phyloP scores from a whole-genome alignment of 2,113 vertebrate species.

The Callocephalon fimbriatum region DNA sequence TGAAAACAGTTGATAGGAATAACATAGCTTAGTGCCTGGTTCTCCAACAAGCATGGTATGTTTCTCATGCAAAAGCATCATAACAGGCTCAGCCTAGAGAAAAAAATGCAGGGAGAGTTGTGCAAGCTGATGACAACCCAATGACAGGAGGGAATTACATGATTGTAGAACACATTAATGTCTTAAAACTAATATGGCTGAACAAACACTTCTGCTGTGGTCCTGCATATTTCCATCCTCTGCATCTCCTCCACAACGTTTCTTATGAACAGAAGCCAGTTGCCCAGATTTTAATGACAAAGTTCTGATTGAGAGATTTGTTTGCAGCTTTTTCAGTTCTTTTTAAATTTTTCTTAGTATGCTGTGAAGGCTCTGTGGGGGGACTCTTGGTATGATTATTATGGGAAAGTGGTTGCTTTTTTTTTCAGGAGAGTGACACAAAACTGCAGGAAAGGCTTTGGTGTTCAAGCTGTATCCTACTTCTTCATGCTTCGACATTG shows the following conservation, averaged over 20 bases:
- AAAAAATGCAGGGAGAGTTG: not conserved
- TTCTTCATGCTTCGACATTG: accelerated
- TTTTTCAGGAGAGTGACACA: not conserved
- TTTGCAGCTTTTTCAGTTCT: not conserved
- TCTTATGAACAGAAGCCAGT: not conserved
- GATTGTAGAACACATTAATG: not conserved
- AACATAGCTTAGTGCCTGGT: not conserved
- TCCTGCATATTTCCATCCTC: not conserved
- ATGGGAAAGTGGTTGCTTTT: not conserved
- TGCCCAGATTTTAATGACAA: not conserved
- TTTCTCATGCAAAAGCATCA: not conserved
- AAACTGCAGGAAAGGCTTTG: not conserved
- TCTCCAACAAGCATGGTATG: not conserved
- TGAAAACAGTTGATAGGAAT: not conserved
- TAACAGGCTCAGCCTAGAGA: not conserved
- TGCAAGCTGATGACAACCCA: not conserved
- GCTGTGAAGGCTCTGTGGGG: not conserved
- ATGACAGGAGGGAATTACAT: not conserved
- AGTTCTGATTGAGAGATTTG: not conserved
- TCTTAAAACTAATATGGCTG: not conserved
- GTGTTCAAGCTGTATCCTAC: not conserved
- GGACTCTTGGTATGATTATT: not conserved
- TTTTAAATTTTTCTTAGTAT: not conserved
- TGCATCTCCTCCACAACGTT: not conserved
- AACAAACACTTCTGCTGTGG: not conserved